Conservation (phyloP, 2,113 vertebrate species). For the Paralichthys olivaceus region DNA sequence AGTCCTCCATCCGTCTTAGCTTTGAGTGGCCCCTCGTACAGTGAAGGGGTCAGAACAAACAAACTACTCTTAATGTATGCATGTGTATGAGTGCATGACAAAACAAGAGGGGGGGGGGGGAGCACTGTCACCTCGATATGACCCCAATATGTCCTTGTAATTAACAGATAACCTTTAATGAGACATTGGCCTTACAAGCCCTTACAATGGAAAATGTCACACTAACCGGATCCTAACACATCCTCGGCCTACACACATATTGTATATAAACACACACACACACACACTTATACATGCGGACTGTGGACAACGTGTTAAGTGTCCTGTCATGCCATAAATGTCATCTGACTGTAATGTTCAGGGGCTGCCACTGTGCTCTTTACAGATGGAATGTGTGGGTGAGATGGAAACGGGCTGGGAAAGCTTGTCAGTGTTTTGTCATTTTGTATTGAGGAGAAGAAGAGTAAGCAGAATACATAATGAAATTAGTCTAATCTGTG, state of each 20-base stretch:
- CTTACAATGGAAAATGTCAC: conserved; percentile 78
- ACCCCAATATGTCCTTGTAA: conserved; percentile 76
- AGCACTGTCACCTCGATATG: conserved; percentile 48
- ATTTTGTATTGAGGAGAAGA: conserved; percentile 34
- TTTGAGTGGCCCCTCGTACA: neutral
- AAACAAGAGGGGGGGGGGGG: conserved; percentile 24
- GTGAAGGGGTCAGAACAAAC: neutral
- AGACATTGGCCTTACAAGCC: conserved; percentile 64
- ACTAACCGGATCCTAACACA: conserved; percentile 62
- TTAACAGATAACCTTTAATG: conserved; percentile 86
- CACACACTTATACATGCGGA: conserved; percentile 17
- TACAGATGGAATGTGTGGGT: conserved; percentile 60
- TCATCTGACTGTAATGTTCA: conserved; percentile 71
- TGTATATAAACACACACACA: conserved; percentile 1
- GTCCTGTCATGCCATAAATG: conserved; percentile 73
- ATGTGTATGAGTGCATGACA: too few species aligned
- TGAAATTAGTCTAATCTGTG: conserved; percentile 27
- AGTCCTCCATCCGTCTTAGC: neutral
- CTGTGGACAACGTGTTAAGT: conserved; percentile 49
- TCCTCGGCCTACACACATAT: conserved; percentile 31
- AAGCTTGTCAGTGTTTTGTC: conserved; percentile 67
- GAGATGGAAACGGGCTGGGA: conserved; percentile 52
- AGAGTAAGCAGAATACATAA: conserved; percentile 27
- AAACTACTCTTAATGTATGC: too few species aligned
- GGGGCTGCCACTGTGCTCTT: conserved; percentile 54